Evolutionary conservation across 2,888 invertebrate genomes (phyloP).

Genomic region (Erynnis tages): DNA sequence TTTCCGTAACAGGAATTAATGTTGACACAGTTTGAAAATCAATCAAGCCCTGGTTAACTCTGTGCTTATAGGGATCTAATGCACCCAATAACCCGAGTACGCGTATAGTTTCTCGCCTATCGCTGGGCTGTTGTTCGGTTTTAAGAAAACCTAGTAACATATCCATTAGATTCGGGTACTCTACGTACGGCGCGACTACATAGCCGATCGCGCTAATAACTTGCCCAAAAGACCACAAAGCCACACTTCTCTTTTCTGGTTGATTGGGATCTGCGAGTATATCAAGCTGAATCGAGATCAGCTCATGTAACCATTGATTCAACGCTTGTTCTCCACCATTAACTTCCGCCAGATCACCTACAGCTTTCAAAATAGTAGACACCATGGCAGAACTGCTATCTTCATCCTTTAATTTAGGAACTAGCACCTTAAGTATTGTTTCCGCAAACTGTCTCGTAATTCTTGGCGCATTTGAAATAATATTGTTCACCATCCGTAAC

Average conservation of each 20-base stretch:
- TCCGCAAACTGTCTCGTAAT: constrained; percentile 97
- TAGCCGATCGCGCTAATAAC: constrained; percentile 97
- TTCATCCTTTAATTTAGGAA: constrained; percentile 94
- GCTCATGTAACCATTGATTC: constrained; percentile 92
- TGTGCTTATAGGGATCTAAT: constrained; percentile 98
- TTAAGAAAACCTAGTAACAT: constrained; percentile 96
- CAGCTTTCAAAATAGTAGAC: constrained; percentile 93
- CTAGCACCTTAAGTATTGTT: constrained; percentile 93
- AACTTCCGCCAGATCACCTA: constrained; percentile 97
- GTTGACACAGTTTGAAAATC: constrained; percentile 92
- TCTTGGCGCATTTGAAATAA: constrained; percentile 96
- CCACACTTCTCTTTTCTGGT: constrained; percentile 95
- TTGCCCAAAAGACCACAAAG: constrained; percentile 97
- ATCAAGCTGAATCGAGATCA: constrained; percentile 93
- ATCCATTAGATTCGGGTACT: constrained; percentile 95
- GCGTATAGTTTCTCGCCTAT: constrained; percentile 94
- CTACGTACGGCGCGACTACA: constrained; percentile 96
- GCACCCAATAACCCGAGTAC: constrained; percentile 97
- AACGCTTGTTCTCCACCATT: constrained; percentile 92
- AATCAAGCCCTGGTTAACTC: constrained; percentile 95
- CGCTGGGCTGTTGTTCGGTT: constrained; percentile 94
- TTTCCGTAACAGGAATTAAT: constrained; percentile 87
- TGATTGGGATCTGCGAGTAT: constrained; percentile 97
- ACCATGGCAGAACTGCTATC: constrained; percentile 96
- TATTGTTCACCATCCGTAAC: constrained; percentile 95